Base-by-base conservation (phyloP, 2,113 vertebrate species). In the Astur gentilis region DNA sequence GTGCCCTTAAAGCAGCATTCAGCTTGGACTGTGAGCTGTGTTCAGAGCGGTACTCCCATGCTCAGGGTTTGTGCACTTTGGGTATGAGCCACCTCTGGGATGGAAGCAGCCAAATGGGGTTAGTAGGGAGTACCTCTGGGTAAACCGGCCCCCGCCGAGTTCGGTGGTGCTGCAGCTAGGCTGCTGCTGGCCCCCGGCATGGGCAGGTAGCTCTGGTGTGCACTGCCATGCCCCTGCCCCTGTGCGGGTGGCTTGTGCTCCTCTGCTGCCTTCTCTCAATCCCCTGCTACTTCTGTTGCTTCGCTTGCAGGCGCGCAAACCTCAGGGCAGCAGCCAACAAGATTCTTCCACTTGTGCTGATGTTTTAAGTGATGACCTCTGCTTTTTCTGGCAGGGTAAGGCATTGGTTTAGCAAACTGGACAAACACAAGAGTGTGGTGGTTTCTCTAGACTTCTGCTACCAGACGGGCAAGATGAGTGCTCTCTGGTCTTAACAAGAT, bases 21-120 rank as follows among this genome's bases (percentile, higher is more conserved):
- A 40, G 2, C 32, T 71, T 67, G 27, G 0, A 0, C 11, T 1
- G 1, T n/a, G 25, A 16, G 34, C 34, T 71, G 29, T 32, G 23
- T 76, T 76, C 4, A 54, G 47, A 27, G 38, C 31, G 19, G 10
- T 13, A 13, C 31, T 87, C 42, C 13, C 3, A 10, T 4, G 27
- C 1, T 7, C 14, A 11, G 3, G 27, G 18, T 44, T 52, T 55
- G 38, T 66, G 50, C 40, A 2, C 8, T 26, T 64, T 13, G 11
- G 13, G 10, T 71, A 4, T 40, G 40, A 75, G 23, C 82, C 8
- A 12, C 16, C 20, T 67, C 57, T 61, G 49, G 25, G 20, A n/a
- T 57, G 7, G 57, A 66, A 61, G 18, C 29, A 76, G 34, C 9
- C 21, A 15, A 13, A 50, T 3, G 4, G 42, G 18, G 12, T 60